Base-by-base conservation (phyloP, 2,888 invertebrate species). In the Archaeoteleia sp. region DNA sequence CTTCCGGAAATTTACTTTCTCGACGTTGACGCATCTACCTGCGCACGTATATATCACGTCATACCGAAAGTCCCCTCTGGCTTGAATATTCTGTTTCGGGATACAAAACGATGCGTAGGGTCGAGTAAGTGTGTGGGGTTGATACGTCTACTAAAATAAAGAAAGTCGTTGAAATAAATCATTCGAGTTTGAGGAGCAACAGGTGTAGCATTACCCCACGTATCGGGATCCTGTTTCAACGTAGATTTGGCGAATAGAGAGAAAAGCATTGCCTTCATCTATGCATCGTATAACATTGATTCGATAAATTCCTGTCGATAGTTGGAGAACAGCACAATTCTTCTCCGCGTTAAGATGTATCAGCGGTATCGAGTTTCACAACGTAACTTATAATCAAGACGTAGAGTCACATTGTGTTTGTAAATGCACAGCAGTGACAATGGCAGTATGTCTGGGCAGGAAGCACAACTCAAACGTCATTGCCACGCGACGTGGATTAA, bases 161-260 rank as follows among this genome's bases (percentile, higher is more conserved):
- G 67, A 55, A 57, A 60, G 68, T 55, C 58, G 27, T 40, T 39
- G 37, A 60, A 73, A 75, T 77, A 78, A 78, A 77, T 78, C 74
- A 77, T n/a, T n/a, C 70, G 48, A 66, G 73, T 73, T 70, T 73
- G 71, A 74, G 79, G 71, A 74, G 79, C 77, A 79, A 79, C 80
- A 78, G 80, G 80, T 80, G 79, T 78, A 78, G 63, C 66, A 67
- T 78, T 75, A 75, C 75, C 60, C 68, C 74, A 74, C 70, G 68
- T 69, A 71, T 63, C 71, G 61, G 69, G 68, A 72, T 74, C 72
- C 68, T 73, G 65, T 66, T 30, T 60, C 49, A 37, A 42, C 34
- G 12, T 4, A 3, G 8, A 27, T 12, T 48, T 12, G 29, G 15
- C 30, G 9, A 35, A 42, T 5, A 15, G 29, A n/a, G n/a, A n/a